These are phyloP conservation scores for Ectemnius cavifrons DNA, from an alignment of 2,888 invertebrate species.

Conservation along the genomic window DNA sequence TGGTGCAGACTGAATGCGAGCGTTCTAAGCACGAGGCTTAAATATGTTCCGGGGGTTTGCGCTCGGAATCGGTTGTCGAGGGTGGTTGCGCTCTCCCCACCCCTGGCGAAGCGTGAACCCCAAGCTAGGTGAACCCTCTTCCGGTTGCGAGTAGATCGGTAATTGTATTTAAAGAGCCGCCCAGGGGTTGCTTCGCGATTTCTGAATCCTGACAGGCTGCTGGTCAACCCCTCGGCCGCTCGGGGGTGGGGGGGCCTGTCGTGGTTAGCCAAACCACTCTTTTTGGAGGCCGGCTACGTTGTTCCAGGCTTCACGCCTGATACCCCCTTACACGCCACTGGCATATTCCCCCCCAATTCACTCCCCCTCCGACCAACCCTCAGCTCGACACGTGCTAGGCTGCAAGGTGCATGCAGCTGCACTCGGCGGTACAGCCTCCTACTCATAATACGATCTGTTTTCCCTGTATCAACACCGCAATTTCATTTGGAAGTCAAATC, in stretches of 20 bases:
- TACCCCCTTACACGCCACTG: neutral
- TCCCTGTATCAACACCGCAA: slow-evolving; percentile 1
- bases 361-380: neutral
- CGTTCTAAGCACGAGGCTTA: slow-evolving; percentile 63
- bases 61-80: slow-evolving; percentile 34
- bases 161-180: slow-evolving; percentile 69
- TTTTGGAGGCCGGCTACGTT: slow-evolving; percentile 26
- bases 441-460: slow-evolving; percentile 1
- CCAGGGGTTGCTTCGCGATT: slow-evolving; percentile 28
- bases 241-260: slow-evolving; percentile 23
- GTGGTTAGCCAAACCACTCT: slow-evolving; percentile 19
- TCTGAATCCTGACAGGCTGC: slow-evolving; percentile 40
- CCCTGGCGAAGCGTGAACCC: neutral
- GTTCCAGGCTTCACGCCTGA: slow-evolving; percentile 2
- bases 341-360: neutral
- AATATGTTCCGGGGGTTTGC: slow-evolving; percentile 58
- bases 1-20: slow-evolving; percentile 65
- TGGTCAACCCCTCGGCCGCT: neutral
- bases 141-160: slow-evolving; percentile 44
- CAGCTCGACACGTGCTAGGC: neutral
- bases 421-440: neutral
- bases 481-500: too few species aligned
- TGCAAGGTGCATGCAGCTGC: slow-evolving; percentile 58
- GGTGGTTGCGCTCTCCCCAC: slow-evolving; percentile 36
- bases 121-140: slow-evolving; percentile 16